Percentiles rank a stretch among this genome's conserved stretches.
These are phyloP conservation scores for Cydia strobilella DNA, from an alignment of 1,140 invertebrate genomes.

Conservation along the genomic window DNA sequence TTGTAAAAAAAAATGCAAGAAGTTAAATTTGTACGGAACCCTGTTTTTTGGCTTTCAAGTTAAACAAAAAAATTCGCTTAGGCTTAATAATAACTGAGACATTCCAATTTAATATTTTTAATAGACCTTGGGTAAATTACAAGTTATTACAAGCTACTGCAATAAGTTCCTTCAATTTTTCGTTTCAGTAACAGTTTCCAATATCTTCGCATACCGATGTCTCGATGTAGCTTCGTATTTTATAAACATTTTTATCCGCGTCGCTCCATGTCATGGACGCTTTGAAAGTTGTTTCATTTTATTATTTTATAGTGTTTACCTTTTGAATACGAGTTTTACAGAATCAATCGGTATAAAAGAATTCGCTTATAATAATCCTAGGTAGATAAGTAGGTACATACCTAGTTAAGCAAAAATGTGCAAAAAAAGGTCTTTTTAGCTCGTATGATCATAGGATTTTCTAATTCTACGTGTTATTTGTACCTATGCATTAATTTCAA, in stretches of 20 bases:
- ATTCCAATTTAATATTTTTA: no score
- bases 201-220: neutral
- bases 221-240: conserved; percentile 16
- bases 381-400: neutral
- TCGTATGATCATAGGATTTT: no score
- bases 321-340: neutral
- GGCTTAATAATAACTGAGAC: no score
- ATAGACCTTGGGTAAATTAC: no score
- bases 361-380: neutral
- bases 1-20: no score
- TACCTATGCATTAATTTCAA: neutral
- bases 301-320: neutral
- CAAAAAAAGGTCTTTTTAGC: no score
- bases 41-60: no score
- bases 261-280: neutral
- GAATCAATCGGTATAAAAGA: neutral
- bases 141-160: neutral
- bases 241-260: conserved; percentile 22
- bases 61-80: no score
- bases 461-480: neutral
- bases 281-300: conserved; percentile 1
- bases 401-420: no score
- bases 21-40: no score
- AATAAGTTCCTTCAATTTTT: neutral
- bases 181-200: neutral